Base-by-base conservation (phyloP, 2,888 invertebrate genomes). In the Sabatieria punctata region DNA sequence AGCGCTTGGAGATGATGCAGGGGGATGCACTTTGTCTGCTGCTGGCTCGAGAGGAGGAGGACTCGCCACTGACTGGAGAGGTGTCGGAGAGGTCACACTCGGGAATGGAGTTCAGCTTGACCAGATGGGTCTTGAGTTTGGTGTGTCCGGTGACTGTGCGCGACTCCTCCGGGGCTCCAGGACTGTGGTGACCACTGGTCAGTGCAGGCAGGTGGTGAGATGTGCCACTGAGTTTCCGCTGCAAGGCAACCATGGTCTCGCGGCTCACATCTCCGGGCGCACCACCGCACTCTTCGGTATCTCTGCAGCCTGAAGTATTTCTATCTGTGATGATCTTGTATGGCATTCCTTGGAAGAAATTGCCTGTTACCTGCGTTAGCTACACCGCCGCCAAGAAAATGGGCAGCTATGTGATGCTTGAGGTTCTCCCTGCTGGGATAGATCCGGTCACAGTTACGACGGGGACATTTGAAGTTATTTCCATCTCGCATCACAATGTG, bases 401-500 rank as follows among this genome's bases (percentile, higher is more conserved):
- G 63, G 4, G 54, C 51, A 30, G 45, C 45, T 21, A 63, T 47
- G 44, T 63, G 63, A n/a, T 42, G 41, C 1, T 58, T 52, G 2
- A 63, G 54, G 26, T 51, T 50, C 4, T 56, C 57, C 15, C 49
- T 41, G 38, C 49, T 52, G n/a, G 58, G 58, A 38, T 55, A 64
- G 15, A 59, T 54, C 41, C 51, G 38, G 4, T 51, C 56, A 27
- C 58, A 58, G 36, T 46, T 51, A 30, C 49, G 50, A 11, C 47
- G 44, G 4, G 63, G 60, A 45, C 63, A 63, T 27, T 48, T 49
- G 43, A 52, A 58, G 44, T 60, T 57, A 23, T 52, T 54, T 13
- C 63, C 63, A 43, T 63, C 63, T 19, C 54, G 51, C 49, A 61
- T 55, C 18, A 49, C 38, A 23, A 62, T 48, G 50, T 63, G 63